These are phyloP conservation scores for Heteromurus nitidus DNA, from an alignment of 2,888 invertebrate species.

Conservation along the genomic window DNA sequence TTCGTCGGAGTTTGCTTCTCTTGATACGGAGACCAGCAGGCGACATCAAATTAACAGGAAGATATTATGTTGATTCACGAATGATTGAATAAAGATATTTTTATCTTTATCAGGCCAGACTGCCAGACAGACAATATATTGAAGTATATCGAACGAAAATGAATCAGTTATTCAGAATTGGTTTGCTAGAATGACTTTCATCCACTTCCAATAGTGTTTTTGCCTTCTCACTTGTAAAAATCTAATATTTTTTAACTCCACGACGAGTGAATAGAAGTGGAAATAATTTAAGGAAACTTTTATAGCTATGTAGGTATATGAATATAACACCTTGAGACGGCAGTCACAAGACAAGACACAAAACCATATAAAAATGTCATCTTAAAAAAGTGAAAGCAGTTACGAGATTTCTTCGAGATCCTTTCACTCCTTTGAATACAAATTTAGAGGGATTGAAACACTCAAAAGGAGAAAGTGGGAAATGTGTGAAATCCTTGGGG, in stretches of 20 bases:
- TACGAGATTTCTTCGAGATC: background rate
- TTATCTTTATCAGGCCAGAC: background rate
- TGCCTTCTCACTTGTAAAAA: background rate
- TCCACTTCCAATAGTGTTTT: no score
- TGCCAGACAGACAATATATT: background rate
- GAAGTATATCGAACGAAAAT: background rate
- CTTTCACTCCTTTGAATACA: background rate
- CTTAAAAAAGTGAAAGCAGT: background rate
- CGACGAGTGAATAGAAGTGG: constrained; percentile 6
- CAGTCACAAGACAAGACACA: background rate
- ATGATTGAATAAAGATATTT: no score
- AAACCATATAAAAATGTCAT: background rate
- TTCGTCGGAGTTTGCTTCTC: no score
- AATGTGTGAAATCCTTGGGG: background rate
- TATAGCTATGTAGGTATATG: background rate
- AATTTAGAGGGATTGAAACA: background rate
- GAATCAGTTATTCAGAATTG: background rate
- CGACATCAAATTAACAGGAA: no score
- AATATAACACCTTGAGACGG: background rate
- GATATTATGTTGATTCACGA: no score
- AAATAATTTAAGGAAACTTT: background rate
- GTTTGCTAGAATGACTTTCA: background rate
- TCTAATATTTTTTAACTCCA: background rate
- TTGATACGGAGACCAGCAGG: no score
- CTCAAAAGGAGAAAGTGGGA: background rate